Evolutionary conservation across 2,113 vertebrate genomes (phyloP).

Genomic region (Psilopogon haemacephalus): DNA sequence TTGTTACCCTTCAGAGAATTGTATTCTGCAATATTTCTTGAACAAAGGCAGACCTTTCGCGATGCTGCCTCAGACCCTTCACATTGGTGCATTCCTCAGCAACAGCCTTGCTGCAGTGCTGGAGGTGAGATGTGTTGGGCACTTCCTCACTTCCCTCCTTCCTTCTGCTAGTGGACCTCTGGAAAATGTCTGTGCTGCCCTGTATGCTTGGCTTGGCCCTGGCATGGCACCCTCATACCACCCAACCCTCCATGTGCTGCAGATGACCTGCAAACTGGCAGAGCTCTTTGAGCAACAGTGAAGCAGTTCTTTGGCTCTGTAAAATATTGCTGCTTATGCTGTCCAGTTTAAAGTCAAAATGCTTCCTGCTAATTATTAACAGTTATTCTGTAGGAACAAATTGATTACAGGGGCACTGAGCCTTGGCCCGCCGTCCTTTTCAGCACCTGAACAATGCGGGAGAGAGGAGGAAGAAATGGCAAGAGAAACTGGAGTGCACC

Average conservation of each 20-base stretch:
- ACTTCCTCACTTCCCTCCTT: not conserved
- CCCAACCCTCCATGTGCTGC: not conserved
- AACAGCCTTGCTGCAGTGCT: not conserved
- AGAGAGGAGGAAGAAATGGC: not conserved
- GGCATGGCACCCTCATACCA: fast-evolving
- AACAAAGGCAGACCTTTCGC: not conserved
- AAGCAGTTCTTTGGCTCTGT: slow-evolving; percentile 16
- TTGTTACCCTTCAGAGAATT: not conserved
- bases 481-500: slow-evolving; percentile 53
- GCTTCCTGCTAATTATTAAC: slow-evolving; percentile 78
- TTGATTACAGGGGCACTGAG: slow-evolving; percentile 50
- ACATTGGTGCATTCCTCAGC: fast-evolving
- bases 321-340: slow-evolving; percentile 63
- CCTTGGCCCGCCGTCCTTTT: slow-evolving; percentile 53
- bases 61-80: not conserved
- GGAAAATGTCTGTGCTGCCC: not conserved
- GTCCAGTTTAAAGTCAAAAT: slow-evolving; percentile 72
- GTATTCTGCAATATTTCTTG: not conserved
- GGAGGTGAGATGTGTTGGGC: not conserved
- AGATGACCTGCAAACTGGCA: not conserved
- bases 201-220: fast-evolving
- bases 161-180: fast-evolving
- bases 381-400: slow-evolving; percentile 64
- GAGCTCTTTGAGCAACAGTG: slow-evolving; percentile 2
- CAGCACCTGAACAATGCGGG: slow-evolving; percentile 21